Evolutionary conservation across 2,888 invertebrate species (phyloP).

Genomic region (Drosophila histrio): DNA sequence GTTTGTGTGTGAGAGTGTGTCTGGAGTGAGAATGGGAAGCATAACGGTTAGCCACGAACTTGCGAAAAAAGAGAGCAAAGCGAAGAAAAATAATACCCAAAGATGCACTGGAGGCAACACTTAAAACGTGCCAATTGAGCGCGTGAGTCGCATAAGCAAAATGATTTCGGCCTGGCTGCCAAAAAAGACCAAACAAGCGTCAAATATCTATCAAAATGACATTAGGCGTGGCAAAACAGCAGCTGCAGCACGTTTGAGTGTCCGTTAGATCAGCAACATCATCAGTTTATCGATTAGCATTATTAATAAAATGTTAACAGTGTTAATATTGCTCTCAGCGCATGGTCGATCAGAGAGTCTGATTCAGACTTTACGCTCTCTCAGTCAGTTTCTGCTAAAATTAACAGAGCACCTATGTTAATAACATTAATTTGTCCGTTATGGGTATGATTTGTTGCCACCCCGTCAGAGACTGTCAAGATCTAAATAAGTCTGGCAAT

Average conservation of each 20-base stretch:
- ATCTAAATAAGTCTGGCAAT: constrained; percentile 40
- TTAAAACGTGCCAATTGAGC: constrained; percentile 68
- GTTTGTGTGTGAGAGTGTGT: constrained; percentile 16
- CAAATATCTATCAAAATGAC: constrained; percentile 69
- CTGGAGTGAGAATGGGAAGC: constrained; percentile 3
- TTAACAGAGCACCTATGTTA: neutral
- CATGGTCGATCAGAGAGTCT: neutral
- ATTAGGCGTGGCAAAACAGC: constrained; percentile 41
- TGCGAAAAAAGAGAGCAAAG: constrained; percentile 32
- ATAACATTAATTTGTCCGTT: neutral
- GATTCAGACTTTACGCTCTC: neutral
- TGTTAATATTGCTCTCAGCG: neutral
- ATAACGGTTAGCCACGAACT: constrained; percentile 50
- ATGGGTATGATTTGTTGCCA: constrained; percentile 33
- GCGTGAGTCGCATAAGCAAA: constrained; percentile 67
- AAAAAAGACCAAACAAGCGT: constrained; percentile 37
- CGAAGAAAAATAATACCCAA: constrained; percentile 35
- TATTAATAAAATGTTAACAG: neutral
- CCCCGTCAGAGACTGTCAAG: neutral
- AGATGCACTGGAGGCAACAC: constrained; percentile 57
- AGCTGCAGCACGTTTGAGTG: constrained; percentile 25
- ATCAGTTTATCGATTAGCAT: constrained; percentile 9
- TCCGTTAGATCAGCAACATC: constrained; percentile 19
- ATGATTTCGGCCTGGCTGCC: constrained; percentile 30
- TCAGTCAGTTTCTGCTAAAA: neutral